Conservation (phyloP, 2,797 vertebrate species). For the Diglossa cyanea region DNA sequence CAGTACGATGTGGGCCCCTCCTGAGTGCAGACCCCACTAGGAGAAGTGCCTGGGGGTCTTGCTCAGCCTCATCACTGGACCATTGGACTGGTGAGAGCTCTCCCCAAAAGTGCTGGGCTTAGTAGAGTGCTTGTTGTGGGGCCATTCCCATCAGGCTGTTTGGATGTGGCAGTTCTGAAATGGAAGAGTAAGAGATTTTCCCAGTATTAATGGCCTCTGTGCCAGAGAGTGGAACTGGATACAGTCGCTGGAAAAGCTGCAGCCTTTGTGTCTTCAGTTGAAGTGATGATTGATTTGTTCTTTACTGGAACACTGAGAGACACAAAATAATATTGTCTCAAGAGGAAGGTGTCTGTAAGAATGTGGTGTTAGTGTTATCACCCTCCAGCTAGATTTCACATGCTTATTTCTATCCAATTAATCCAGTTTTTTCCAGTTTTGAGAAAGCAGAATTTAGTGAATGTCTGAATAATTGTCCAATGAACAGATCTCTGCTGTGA, state of each 20-base stretch:
- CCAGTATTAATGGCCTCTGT: not conserved
- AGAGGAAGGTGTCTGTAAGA: not conserved
- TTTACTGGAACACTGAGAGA: not conserved
- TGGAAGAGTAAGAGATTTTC: not conserved
- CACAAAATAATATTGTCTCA: not conserved
- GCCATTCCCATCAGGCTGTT: not conserved
- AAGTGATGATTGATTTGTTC: not conserved
- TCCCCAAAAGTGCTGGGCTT: not conserved
- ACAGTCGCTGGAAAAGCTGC: not conserved
- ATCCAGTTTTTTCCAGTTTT: not conserved
- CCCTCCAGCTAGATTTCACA: not conserved
- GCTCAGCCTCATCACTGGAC: not conserved
- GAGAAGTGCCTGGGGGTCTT: not conserved
- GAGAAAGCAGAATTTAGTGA: not conserved
- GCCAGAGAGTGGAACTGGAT: not conserved
- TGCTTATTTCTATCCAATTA: not conserved
- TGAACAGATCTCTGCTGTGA: not conserved
- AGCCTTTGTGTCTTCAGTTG: not conserved
- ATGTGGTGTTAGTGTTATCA: not conserved
- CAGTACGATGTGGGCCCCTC: not conserved
- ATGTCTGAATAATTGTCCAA: not conserved
- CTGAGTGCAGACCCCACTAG: not conserved
- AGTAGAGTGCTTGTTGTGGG: not conserved
- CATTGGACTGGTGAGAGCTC: not conserved
- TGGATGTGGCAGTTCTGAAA: not conserved